Conservation (phyloP, 2,113 vertebrate species). For the Clupea harengus region DNA sequence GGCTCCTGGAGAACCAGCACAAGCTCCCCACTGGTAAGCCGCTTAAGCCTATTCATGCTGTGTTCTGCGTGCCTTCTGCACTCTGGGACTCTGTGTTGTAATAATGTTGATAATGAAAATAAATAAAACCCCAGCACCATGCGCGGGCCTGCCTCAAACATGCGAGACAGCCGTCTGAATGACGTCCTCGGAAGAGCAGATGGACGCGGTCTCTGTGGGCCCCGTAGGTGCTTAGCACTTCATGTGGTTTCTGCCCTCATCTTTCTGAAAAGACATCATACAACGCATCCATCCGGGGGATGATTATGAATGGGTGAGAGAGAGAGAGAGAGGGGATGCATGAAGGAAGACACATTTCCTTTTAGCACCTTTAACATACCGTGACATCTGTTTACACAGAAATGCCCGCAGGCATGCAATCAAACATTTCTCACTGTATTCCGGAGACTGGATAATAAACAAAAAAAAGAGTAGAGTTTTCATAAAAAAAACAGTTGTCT, state of each 20-base stretch:
- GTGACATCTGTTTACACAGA: neutral
- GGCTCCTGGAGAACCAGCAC: conserved; percentile 89
- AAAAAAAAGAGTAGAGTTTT: neutral
- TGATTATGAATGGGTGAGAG: neutral
- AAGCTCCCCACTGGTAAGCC: conserved; percentile 90
- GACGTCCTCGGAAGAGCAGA: neutral
- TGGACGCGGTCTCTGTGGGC: neutral
- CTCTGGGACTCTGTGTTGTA: neutral
- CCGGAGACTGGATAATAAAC: neutral
- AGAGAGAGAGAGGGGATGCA: neutral
- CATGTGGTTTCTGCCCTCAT: neutral
- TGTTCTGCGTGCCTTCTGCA: neutral
- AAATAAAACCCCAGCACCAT: neutral
- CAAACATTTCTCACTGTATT: neutral
- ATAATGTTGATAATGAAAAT: neutral
- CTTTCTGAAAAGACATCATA: neutral
- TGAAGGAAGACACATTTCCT: neutral
- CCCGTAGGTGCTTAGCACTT: neutral
- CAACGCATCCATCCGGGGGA: neutral
- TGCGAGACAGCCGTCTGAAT: neutral
- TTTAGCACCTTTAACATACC: neutral
- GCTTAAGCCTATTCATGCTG: conserved; percentile 26
- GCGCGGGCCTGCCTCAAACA: neutral
- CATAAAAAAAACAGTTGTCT: neutral
- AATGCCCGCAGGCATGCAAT: neutral